Evolutionary conservation across 2,888 invertebrate species (phyloP).

Genomic region (Sialis fuliginosa): DNA sequence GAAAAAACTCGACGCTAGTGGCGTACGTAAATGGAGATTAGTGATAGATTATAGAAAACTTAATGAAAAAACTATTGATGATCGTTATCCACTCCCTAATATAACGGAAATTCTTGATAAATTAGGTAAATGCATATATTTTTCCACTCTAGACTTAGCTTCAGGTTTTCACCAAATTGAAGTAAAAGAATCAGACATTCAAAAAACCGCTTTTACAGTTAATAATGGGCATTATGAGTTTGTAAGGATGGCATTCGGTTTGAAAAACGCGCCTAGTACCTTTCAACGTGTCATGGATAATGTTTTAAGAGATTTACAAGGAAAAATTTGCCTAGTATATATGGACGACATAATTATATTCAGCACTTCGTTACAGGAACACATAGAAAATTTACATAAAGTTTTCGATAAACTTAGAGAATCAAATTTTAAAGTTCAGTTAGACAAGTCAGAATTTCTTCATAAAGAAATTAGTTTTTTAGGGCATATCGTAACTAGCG

Average conservation of each 20-base stretch:
- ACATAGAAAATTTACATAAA: slow-evolving; percentile 9
- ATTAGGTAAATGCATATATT: slow-evolving; percentile 11
- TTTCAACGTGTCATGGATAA: slow-evolving; percentile 13
- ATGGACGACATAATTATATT: slow-evolving; percentile 18
- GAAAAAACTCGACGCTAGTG: slow-evolving; percentile 17
- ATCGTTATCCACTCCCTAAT: slow-evolving; percentile 15
- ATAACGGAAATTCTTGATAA: slow-evolving; percentile 12
- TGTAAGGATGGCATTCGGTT: slow-evolving; percentile 11
- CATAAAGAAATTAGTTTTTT: slow-evolving; percentile 15
- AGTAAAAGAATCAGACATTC: slow-evolving; percentile 9
- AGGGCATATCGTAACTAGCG: slow-evolving; percentile 17
- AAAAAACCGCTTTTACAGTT: slow-evolving; percentile 13
- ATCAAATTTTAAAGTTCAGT: slow-evolving; percentile 13
- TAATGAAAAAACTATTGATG: slow-evolving; percentile 16
- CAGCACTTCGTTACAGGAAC: slow-evolving; percentile 14
- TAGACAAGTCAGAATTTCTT: slow-evolving; percentile 14
- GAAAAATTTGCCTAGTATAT: slow-evolving; percentile 13
- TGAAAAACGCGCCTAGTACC: slow-evolving; percentile 11
- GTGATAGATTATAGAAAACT: slow-evolving; percentile 16
- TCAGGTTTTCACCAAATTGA: slow-evolving; percentile 13
- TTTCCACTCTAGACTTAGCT: slow-evolving; percentile 12
- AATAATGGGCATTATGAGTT: slow-evolving; percentile 12
- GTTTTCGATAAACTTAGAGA: slow-evolving; percentile 12
- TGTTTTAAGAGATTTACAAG: slow-evolving; percentile 11
- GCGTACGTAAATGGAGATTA: slow-evolving; percentile 16